Base-by-base conservation (phyloP, 2,888 invertebrate genomes). In the Sericinus montela region DNA sequence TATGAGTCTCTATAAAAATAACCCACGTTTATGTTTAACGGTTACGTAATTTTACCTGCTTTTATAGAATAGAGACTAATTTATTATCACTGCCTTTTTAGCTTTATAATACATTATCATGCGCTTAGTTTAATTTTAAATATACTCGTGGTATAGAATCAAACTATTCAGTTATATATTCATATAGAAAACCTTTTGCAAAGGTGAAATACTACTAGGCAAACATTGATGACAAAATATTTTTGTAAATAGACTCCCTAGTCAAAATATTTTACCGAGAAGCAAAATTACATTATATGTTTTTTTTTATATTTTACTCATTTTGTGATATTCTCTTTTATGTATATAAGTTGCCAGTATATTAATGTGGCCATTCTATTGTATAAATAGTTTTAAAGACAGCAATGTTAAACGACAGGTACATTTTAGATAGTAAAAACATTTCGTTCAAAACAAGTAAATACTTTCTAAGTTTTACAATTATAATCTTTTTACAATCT, bases 101-200 rank as follows among this genome's bases (percentile, higher is more conserved):
- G 76, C 75, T 81, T 79, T 75, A 75, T 65, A 62, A 57, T 57
- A 54, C 45, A 16, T 58, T 62, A 49, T 65, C 60, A 62, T 67
- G 72, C 72, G 67, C 69, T 67, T 65, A 53, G 51, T 81, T 81
- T 80, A 79, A 80, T 70, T 53, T 47, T 66, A 59, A 60, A 71
- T 83, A 78, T 80, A 78, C 80, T 82, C 84, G 85, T 86, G 86
- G 86, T 86, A 86, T 86, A 85, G 45, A 52, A 14, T 48, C 32
- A 49, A 49, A 44, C 1, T 38, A 37, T n/a, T 38, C 42, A 43
- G 48, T 47, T 19, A 37, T 42, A 35, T 42, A 53, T 55, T 53
- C n/a, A n/a, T n/a, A n/a, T n/a, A n/a, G n/a, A 55, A 61, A 51
- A 52, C 48, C 5, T 56, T 50, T 41, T 44, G 44, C 60, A 51